Base-by-base conservation (phyloP, 2,888 invertebrate genomes). In the Xanthorhoe designata region DNA sequence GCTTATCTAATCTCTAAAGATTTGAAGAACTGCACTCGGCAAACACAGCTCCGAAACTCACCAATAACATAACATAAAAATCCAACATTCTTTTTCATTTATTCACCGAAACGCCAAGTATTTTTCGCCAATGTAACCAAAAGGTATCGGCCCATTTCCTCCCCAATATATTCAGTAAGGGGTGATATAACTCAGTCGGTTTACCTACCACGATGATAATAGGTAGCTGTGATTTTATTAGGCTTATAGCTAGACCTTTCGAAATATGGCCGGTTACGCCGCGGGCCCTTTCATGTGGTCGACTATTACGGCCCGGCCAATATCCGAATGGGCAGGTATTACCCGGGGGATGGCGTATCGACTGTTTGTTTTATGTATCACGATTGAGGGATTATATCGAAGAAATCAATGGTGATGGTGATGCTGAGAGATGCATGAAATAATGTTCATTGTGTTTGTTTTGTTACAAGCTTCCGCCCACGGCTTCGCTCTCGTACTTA, bases 161-260 rank as follows among this genome's bases (percentile, higher is more conserved):
- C 55, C 55, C 69, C 68, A 72, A 76, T 76, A 75, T 76, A 76
- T 76, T 71, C 73, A 69, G 67, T 49, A 51, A 64, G 51, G 66
- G 64, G 61, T 15, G 62, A 50, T 24, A 74, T 76, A 76, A 75
- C 73, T 76, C 75, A 74, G 62, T 47, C 64, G 53, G 69, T 68
- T 69, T 69, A 72, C 71, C 66, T 64, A 62, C 56, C 50, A 52
- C 61, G 52, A 69, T 67, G 74, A 72, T 72, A 72, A 74, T 72
- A 66, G 70, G 66, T 47, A 56, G 45, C 70, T 53, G 69, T 72
- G 72, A 74, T 74, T 74, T 74, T 74, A 74, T 74, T 72, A 71
- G 61, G 63, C 62, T 69, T 71, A 69, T 73, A 68, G 67, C 65
- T 68, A 67, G 52, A 53, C 66, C 61, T 64, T 50, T 51, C 56